These are phyloP conservation scores for Cataglyphis albicans DNA, from an alignment of 2,888 invertebrate species.

Conservation along the genomic window DNA sequence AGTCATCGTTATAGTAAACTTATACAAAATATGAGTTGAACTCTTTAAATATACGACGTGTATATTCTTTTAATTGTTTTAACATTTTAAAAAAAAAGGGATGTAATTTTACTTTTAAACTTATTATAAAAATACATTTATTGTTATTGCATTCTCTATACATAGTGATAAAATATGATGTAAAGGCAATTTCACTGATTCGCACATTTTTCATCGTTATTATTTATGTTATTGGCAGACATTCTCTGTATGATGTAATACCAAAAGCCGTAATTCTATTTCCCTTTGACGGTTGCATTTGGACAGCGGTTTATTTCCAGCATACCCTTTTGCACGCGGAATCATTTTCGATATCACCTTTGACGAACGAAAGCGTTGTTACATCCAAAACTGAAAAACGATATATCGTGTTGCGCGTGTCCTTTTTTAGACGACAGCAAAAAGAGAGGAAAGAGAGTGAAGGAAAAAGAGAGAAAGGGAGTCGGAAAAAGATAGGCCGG, in stretches of 20 bases:
- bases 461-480: background rate
- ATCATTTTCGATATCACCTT: slow-evolving; percentile 50
- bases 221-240: slow-evolving; percentile 1
- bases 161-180: background rate
- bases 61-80: background rate
- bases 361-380: slow-evolving; percentile 48
- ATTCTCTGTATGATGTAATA: slow-evolving; percentile 14
- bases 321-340: slow-evolving; percentile 15
- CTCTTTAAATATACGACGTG: background rate
- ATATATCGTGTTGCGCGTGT: slow-evolving; percentile 19
- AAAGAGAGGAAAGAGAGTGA: background rate
- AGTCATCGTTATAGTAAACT: background rate
- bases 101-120: slow-evolving; percentile 4
- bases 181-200: background rate
- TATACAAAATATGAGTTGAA: background rate
- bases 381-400: slow-evolving; percentile 41
- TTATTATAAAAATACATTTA: background rate
- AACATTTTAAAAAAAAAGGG: background rate
- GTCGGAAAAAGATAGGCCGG: background rate
- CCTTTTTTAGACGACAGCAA: background rate
- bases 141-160: background rate
- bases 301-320: slow-evolving; percentile 36
- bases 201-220: slow-evolving; percentile 11
- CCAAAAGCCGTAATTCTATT: slow-evolving; percentile 20
- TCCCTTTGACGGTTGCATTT: slow-evolving; percentile 18